A percentile compares a stretch with the other conserved stretches of the same genome.
phyloP scores from a whole-genome alignment of 2,113 vertebrate genomes.

The Loxodonta africana region DNA sequence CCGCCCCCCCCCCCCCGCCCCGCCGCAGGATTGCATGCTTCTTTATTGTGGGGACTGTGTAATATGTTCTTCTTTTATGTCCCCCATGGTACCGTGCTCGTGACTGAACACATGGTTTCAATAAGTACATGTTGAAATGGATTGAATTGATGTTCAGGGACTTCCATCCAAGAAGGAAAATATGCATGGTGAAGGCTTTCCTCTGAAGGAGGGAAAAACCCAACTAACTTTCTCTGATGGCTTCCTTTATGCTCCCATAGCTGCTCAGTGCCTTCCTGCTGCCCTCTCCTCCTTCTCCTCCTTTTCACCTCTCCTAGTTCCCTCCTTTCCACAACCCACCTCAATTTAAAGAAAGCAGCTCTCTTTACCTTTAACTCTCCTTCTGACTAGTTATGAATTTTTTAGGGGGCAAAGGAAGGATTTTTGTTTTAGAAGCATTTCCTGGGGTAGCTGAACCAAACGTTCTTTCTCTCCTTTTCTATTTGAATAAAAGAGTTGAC shows the following conservation, averaged over 20 bases:
- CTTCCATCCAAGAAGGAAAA: not conserved
- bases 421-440: not conserved
- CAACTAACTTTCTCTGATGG: not conserved
- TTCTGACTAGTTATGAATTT: not conserved
- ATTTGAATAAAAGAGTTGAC: not conserved
- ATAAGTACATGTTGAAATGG: constrained; percentile 61
- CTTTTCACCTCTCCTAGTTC: not conserved
- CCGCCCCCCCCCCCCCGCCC: not conserved
- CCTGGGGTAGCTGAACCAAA: not conserved
- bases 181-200: not conserved
- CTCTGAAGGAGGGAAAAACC: not conserved
- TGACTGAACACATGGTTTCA: constrained; percentile 66
- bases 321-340: not conserved
- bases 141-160: constrained; percentile 62
- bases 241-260: not conserved
- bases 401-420: not conserved
- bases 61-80: constrained; percentile 26
- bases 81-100: not conserved
- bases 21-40: not conserved
- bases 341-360: not conserved
- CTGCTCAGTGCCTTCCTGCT: not conserved
- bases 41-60: not conserved
- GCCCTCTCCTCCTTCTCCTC: not conserved
- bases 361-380: not conserved
- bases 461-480: not conserved